Percentiles rank a stretch among this genome's conserved stretches.
Evolutionary conservation across 2,797 vertebrate genomes (phyloP).

Genomic region (Amblyopsis hoosieri): DNA sequence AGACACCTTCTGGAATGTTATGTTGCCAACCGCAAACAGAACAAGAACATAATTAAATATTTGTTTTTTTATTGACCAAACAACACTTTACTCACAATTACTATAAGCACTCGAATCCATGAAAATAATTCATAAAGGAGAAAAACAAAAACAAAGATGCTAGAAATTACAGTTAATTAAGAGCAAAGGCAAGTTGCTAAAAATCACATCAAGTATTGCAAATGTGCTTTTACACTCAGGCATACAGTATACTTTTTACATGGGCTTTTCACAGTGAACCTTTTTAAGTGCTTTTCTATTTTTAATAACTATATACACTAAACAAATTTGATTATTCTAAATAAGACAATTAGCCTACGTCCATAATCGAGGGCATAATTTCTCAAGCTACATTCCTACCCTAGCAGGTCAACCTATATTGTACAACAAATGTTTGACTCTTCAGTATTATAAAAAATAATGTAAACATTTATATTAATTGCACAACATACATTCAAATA

Average conservation of each 20-base stretch:
- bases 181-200: constrained; percentile 60
- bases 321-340: constrained; percentile 28
- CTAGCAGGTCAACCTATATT: constrained; percentile 53
- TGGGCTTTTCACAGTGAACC: constrained; percentile 67
- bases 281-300: constrained; percentile 71
- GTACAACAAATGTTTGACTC: constrained; percentile 65
- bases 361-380: constrained; percentile 49
- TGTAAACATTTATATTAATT: constrained; percentile 83
- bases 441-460: constrained; percentile 80
- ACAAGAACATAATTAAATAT: constrained; percentile 5
- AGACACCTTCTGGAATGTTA: constrained; percentile 66
- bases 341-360: constrained; percentile 49
- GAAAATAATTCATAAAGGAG: constrained; percentile 56
- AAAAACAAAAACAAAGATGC: constrained; percentile 15
- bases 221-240: constrained; percentile 55
- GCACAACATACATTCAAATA: constrained; percentile 83
- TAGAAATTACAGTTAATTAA: constrained; percentile 37
- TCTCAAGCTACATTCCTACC: constrained; percentile 57
- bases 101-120: constrained; percentile 65
- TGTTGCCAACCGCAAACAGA: constrained; percentile 12
- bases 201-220: constrained; percentile 67
- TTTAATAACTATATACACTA: constrained; percentile 21
- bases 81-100: constrained; percentile 75
- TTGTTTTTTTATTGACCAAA: constrained; percentile 48
- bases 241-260: constrained; percentile 55